Base-by-base conservation (phyloP, 2,888 invertebrate genomes). In the Meiosimyza platycephala region DNA sequence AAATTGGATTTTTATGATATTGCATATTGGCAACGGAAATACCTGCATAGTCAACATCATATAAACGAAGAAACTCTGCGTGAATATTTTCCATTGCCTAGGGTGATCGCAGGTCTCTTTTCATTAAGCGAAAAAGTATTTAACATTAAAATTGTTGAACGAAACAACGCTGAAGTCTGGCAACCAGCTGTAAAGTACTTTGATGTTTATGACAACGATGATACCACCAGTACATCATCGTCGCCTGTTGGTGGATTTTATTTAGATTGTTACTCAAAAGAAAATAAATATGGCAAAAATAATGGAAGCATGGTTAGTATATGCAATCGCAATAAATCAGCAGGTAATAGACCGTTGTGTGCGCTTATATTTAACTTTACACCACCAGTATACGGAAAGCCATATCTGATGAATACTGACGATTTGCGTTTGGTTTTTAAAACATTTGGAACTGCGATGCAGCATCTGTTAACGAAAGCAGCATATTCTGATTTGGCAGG, bases 401-500 rank as follows among this genome's bases (percentile, higher is more conserved):
- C 93, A 6, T 91, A 93, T 0, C 87, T 95, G 52, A 87, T 98
- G 22, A 90, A 91, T 4, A 93, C 95, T 78, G 90, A 90, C 69
- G 95, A 97, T 83, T 92, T 97, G 0, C 88, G 90, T 59, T 88
- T 90, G 55, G 85, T 98, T 11, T 97, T 97, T 85, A 90, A 91
- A 81, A 93, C 94, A 89, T 95, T 98, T 85, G 99, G 98, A 0
- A 93, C 94, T 78, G 91, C 93, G 0, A 88, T 99, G 60, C 95
- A 98, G 79, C 94, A 96, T 87, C 87, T 98, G 76, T 88, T 98
- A 50, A 95, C 96, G 0, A 92, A 90, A 81, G 92, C 93, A 0
- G 92, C 93, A 16, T 95, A 95, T 85, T 91, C 93, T 1, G 96
- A 97, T 85, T 91, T 96, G 0, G 92, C 96, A 3, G 97, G 97